A percentile compares a stretch with the other conserved stretches of the same genome.
Evolutionary conservation across 2,797 vertebrate species (phyloP).

Genomic region (Brachyalestes nurse): DNA sequence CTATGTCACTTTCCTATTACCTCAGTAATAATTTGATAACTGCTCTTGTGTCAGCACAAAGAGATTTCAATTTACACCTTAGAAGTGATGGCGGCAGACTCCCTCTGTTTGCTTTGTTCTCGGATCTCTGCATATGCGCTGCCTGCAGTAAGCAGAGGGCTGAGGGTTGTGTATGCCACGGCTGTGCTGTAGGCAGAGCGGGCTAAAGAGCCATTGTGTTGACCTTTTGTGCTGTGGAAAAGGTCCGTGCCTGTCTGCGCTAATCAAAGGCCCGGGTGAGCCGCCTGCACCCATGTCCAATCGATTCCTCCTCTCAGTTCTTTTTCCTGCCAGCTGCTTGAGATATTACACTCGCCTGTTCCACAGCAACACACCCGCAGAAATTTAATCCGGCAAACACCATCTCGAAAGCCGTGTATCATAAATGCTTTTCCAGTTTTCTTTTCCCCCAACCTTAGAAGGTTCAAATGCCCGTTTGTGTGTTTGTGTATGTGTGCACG

Average conservation of each 20-base stretch:
- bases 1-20: background rate
- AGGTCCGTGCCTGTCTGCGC: conserved; percentile 39
- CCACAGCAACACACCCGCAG: conserved; percentile 38
- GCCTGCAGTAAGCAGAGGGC: background rate
- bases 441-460: conserved; percentile 17
- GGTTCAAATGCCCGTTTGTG: background rate
- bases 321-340: conserved; percentile 54
- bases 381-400: conserved; percentile 56
- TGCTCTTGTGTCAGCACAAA: conserved; percentile 2
- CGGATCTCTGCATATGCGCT: conserved; percentile 10
- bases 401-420: conserved; percentile 37
- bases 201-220: conserved; percentile 36
- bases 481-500: background rate
- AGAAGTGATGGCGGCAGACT: conserved; percentile 2
- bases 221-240: conserved; percentile 50
- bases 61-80: conserved; percentile 23
- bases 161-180: conserved; percentile 2
- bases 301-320: conserved; percentile 43
- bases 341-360: conserved; percentile 43
- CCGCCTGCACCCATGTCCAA: conserved; percentile 43
- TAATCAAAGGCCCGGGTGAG: conserved; percentile 51
- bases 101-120: conserved; percentile 15
- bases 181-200: conserved; percentile 10
- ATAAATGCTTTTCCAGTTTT: conserved; percentile 29
- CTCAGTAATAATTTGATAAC: conserved; percentile 1